Conservation (phyloP, 2,113 vertebrate species). For the Tenrec ecaudatus region DNA sequence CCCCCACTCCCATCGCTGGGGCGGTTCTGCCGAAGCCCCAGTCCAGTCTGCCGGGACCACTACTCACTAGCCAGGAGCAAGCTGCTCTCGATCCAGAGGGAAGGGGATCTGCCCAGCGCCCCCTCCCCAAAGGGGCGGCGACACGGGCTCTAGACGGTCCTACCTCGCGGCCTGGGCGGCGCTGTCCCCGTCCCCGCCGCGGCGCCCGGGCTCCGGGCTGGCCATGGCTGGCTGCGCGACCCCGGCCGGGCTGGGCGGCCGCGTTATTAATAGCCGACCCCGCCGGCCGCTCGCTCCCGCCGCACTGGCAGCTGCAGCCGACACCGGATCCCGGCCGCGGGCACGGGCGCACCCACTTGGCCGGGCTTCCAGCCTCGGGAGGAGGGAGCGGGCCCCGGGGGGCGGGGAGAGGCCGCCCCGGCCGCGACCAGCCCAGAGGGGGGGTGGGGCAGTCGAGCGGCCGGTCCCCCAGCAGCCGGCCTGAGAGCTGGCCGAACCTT, state of each 20-base stretch:
- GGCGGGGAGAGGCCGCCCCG: constrained; percentile 71
- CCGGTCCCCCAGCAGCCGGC: neutral
- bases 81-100: neutral
- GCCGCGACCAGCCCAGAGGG: neutral
- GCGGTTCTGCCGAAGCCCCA: neutral
- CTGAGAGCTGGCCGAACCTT: constrained; percentile 25
- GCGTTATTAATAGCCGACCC: constrained; percentile 86
- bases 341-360: constrained; percentile 78
- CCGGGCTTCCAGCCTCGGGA: constrained; percentile 44
- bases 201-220: constrained; percentile 78
- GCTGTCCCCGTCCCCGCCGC: constrained; percentile 75
- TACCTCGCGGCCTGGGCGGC: constrained; percentile 85
- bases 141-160: constrained; percentile 65
- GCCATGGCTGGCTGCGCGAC: constrained; percentile 83
- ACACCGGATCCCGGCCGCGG: constrained; percentile 80
- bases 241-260: constrained; percentile 62
- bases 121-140: constrained; percentile 28
- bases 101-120: neutral
- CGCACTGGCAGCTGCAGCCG: constrained; percentile 83
- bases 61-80: neutral
- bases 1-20: neutral
- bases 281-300: constrained; percentile 64
- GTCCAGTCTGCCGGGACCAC: constrained; percentile 2
- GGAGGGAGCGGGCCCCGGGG: constrained; percentile 60
- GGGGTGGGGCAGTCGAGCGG: neutral